Evolutionary conservation across 2,113 vertebrate species (phyloP).

Genomic region (Rhinolophus sinicus): DNA sequence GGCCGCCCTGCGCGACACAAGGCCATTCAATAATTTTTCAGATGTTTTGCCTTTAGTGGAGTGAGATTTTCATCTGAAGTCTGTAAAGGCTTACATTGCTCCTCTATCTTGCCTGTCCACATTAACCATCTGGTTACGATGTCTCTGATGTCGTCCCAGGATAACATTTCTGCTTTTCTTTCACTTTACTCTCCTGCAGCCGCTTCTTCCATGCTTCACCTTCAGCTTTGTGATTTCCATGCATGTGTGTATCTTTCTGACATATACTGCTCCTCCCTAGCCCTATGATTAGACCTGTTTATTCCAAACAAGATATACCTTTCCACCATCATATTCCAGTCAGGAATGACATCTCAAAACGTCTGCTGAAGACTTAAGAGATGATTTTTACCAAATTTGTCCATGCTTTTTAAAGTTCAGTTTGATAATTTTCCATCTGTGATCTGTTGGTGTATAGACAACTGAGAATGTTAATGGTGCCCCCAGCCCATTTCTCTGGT

Average conservation of each 20-base stretch:
- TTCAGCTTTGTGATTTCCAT: neutral
- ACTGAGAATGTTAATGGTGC: neutral
- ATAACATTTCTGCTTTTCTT: neutral
- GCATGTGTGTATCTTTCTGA: neutral
- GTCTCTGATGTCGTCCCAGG: neutral
- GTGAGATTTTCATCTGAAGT: neutral
- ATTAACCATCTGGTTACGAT: neutral
- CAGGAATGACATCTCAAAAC: neutral
- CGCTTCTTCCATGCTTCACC: neutral
- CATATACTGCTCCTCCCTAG: neutral
- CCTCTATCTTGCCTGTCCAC: neutral
- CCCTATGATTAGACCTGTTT: neutral
- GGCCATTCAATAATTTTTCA: constrained; percentile 15
- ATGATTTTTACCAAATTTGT: constrained; percentile 35
- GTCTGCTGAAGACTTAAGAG: neutral
- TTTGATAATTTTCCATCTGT: constrained; percentile 9
- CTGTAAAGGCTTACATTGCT: neutral
- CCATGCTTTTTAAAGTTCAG: constrained; percentile 3
- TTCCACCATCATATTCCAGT: neutral
- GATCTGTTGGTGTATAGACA: neutral
- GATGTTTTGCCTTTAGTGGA: neutral
- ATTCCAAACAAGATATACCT: neutral
- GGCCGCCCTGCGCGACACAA: neutral
- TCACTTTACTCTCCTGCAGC: neutral
- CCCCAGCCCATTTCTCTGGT: neutral